Conservation (phyloP, 1,140 invertebrate genomes). For the Pteromalus puparum region DNA sequence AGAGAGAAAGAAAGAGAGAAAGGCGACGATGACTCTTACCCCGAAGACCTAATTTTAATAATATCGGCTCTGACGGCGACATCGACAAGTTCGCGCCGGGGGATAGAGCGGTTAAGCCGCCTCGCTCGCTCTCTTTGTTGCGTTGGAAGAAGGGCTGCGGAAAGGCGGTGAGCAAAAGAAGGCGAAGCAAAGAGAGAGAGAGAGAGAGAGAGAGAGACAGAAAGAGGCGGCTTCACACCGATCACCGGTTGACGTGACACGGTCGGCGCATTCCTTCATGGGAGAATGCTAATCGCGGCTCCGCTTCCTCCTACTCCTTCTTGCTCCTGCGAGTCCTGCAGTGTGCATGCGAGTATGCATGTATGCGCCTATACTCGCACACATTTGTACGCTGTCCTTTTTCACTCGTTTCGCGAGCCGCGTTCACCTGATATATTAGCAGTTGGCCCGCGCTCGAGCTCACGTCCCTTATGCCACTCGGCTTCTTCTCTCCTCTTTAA, state of each 20-base stretch:
- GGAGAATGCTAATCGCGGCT: slow-evolving; percentile 70
- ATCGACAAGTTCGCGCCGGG: slow-evolving; percentile 36
- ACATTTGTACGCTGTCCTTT: slow-evolving; percentile 14
- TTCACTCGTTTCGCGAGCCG: slow-evolving; percentile 42
- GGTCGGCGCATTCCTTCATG: slow-evolving; percentile 70
- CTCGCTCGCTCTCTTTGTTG: slow-evolving; percentile 10
- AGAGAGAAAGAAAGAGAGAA: too few relatives aligned
- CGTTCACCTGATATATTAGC: slow-evolving; percentile 46
- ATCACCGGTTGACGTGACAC: slow-evolving; percentile 68
- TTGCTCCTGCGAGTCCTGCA: slow-evolving; percentile 17
- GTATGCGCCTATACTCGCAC: slow-evolving; percentile 7
- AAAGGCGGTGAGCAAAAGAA: slow-evolving; percentile 39
- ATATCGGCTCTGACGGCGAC: slow-evolving; percentile 57
- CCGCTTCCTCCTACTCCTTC: slow-evolving; percentile 51
- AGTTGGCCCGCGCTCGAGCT: slow-evolving; percentile 18
- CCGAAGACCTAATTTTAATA: slow-evolving; percentile 62
- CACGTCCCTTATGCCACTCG: slow-evolving; percentile 5
- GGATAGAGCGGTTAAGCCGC: slow-evolving; percentile 27
- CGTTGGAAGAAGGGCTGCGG: slow-evolving; percentile 27
- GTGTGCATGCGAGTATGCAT: too few relatives aligned
- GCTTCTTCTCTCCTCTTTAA: slow-evolving; percentile 35
- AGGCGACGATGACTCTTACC: slow-evolving; percentile 13
- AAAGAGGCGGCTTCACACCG: slow-evolving; percentile 65
- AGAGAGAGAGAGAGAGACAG: slow-evolving; percentile 55
- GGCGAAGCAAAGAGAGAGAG: slow-evolving; percentile 44